Base-by-base conservation (phyloP, 1,140 invertebrate species). In the Bombus soroeensis region DNA sequence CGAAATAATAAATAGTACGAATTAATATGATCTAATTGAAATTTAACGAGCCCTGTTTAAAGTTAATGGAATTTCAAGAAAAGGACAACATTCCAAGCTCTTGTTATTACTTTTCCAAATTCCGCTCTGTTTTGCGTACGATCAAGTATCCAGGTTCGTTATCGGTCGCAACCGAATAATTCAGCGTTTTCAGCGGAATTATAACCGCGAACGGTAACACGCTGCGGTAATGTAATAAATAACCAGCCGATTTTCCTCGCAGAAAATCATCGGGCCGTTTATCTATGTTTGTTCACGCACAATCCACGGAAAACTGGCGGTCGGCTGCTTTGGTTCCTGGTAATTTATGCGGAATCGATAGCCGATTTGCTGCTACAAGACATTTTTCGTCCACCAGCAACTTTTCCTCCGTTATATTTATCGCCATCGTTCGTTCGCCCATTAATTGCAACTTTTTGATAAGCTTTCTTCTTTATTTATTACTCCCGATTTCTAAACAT, bases 291-390 rank as follows among this genome's bases (percentile, higher is more conserved):
- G 85, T 57, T 75, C 85, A 83, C 71, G 72, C 85, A 71, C 43
- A 39, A 43, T 71, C 64, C 64, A 37, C 25, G 72, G 47, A 71
- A 76, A 86, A 71, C 80, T 43, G 39, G 72, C 75, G 41, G 8
- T 22, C 34, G 53, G 39, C 34, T 71, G 75, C 37, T 74, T 84
- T 79, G 70, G 15, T 28, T 10, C 25, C n/a, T 28, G 73, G 22
- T 75, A 87, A 87, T 78, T 87, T 80, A 87, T 85, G 76, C 86
- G 39, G 25, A 64, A 87, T 85, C 86, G 86, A 87, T 85, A 70
- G 3, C 43, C 76, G 68, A 59, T 84, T 79, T 18, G 28, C 37
- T 10, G 22, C 15, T 47, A 34, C 66, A 79, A 84, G 82, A 70
- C 34, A 71, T 79, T 78, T 79, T 84, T 84, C 75, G 43, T 78